Base-by-base conservation (phyloP, 2,888 invertebrate genomes). In the Podabrus alpinus region DNA sequence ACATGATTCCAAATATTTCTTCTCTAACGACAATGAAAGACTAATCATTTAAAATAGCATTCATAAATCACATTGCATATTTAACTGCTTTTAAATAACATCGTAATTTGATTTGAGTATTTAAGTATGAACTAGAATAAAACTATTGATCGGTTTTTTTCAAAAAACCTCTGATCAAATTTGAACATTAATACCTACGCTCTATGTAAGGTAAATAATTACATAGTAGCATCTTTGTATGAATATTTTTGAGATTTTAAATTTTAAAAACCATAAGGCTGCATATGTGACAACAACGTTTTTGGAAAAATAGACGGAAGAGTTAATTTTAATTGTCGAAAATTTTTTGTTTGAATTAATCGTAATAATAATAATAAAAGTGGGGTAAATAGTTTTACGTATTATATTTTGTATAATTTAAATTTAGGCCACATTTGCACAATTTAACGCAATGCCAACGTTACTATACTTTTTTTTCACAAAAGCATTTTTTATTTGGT, bases 11-110 rank as follows among this genome's bases (percentile, higher is more conserved):
- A 73, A 74, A 74, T 79, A 75, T 74, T 29, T 66, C 68, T 72
- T 73, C 64, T 78, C 74, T 80, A 75, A 77, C 69, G 71, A 76
- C 78, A 73, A 78, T 77, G 78, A 79, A 77, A 79, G 77, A 79
- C 77, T 73, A 77, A 76, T 76, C 17, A 75, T 78, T 76, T 67
- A 79, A 72, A 76, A 69, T 79, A 79, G 77, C 76, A 59, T 74
- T 75, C 71, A 73, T 78, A 79, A 74, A 74, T 78, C 78, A 77
- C 77, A 79, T 77, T 69, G 74, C 77, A 73, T 74, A 77, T 77
- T 72, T 73, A 76, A 24, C 66, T 73, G 21, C 59, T 69, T 68
- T 68, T 68, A 29, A 73, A 71, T 72, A 73, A 72, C 72, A 75
- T 72, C 69, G 73, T 72, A 75, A 74, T 72, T 75, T 75, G 66